These are phyloP conservation scores for Scomberomorus guttatus DNA, from an alignment of 2,797 vertebrate genomes.

Conservation along the genomic window DNA sequence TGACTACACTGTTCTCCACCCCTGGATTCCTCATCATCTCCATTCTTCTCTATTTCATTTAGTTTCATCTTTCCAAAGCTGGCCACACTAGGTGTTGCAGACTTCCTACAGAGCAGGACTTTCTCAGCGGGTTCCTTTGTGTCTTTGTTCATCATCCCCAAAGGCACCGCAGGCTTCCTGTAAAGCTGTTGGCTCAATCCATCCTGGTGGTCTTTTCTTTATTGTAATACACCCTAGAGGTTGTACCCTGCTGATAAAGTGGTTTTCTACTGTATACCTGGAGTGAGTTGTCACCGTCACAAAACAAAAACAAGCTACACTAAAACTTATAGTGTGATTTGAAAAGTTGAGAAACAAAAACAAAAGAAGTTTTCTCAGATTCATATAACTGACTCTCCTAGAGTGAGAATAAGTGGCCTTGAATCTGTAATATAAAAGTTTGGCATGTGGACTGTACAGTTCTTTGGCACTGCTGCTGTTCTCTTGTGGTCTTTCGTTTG, in stretches of 20 bases:
- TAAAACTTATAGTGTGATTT: conserved; percentile 12
- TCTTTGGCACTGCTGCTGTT: conserved; percentile 1
- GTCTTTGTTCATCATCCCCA: conserved; percentile 72
- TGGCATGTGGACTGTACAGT: not conserved
- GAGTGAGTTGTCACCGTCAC: conserved; percentile 57
- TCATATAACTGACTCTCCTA: not conserved
- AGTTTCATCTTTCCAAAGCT: conserved; percentile 51
- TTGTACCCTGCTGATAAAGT: conserved; percentile 68
- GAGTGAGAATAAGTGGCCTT: not conserved
- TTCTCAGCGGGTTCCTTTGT: conserved; percentile 73
- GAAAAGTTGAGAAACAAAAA: conserved; percentile 47
- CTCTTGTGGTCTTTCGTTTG: conserved; percentile 22
- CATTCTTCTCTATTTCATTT: conserved; percentile 54
- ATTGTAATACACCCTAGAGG: conserved; percentile 65
- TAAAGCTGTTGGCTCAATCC: conserved; percentile 71
- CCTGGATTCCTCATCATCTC: conserved; percentile 44
- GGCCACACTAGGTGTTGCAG: conserved; percentile 58
- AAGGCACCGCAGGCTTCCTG: conserved; percentile 74
- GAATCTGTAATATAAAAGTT: conserved; percentile 13
- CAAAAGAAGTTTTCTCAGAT: conserved; percentile 16
- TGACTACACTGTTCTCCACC: conserved; percentile 27
- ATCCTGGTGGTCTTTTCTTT: conserved; percentile 75
- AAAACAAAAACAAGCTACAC: conserved; percentile 3
- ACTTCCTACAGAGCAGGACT: conserved; percentile 69
- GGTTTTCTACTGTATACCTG: conserved; percentile 49